A percentile compares a stretch with the other conserved stretches of the same genome.
These are phyloP conservation scores for Malacoraja senta DNA, from an alignment of 2,797 vertebrate species.

Conservation along the genomic window DNA sequence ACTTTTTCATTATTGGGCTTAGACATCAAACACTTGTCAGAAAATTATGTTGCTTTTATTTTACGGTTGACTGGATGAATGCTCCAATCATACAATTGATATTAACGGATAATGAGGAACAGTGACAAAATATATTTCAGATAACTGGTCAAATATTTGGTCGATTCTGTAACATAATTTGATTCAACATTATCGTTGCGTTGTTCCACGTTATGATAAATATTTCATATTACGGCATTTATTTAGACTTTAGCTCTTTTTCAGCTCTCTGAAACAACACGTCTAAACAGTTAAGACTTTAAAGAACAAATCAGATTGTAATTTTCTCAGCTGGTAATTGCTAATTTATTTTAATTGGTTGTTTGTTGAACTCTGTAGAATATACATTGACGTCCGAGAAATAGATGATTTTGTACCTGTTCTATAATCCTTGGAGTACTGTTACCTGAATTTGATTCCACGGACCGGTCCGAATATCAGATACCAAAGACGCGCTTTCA, in stretches of 20 bases:
- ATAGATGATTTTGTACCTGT: not conserved
- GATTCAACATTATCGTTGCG: not conserved
- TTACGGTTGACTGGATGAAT: not conserved
- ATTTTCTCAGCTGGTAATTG: not conserved
- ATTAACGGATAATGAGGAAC: no score
- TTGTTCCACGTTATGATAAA: not conserved
- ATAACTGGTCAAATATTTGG: not conserved
- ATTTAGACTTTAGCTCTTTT: not conserved
- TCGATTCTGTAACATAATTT: not conserved
- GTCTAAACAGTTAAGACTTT: not conserved
- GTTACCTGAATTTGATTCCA: not conserved
- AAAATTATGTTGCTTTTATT: not conserved
- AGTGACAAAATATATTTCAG: not conserved
- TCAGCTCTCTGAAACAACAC: not conserved
- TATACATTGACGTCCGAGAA: not conserved
- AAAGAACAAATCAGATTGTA: not conserved
- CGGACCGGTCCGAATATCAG: not conserved
- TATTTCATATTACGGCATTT: not conserved
- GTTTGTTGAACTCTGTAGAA: not conserved
- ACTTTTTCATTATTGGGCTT: not conserved
- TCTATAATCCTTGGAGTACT: not conserved
- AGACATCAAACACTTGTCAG: not conserved
- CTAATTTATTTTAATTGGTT: not conserved
- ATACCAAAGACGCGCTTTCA: not conserved
- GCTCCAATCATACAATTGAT: not conserved